Base-by-base conservation (phyloP, 2,888 invertebrate species). In the Lasioglossum morio region DNA sequence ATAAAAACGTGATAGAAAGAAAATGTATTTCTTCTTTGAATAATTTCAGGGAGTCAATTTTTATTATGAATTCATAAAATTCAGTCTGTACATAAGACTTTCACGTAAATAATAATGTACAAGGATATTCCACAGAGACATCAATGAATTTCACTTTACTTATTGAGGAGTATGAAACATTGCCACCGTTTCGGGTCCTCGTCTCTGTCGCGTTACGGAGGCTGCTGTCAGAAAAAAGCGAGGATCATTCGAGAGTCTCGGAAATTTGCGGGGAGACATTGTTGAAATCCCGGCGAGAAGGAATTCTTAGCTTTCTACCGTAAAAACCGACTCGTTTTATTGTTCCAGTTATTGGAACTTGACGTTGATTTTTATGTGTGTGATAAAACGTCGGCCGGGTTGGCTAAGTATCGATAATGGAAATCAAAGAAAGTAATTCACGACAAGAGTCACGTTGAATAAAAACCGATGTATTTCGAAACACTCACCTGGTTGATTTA, bases 271-370 rank as follows among this genome's bases (percentile, higher is more conserved):
- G 37, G 8, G 0, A 12, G n/a, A 70, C 12, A 69, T 37, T 34
- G 69, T 37, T 37, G 10, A 37, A 34, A 23, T 37, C 69, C 37
- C 34, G 30, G 10, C 69, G 69, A 37, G 8, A 23, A 69, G 37
- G 37, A 23, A 70, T 70, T 70, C 69, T 40, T 1, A 40, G 69
- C 69, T 70, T 70, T 70, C 69, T 70, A 70, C 69, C 14, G 69
- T n/a, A 37, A 70, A 70, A 40, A 70, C n/a, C 69, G n/a, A 1
- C 37, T 10, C 40, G 69, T 37, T 72, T 72, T 46, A 37, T 60
- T 43, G 72, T 60, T 34, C 46, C 46, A 23, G 72, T 72, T 78
- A 43, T 46, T 43, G 46, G 16, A 34, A 23, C 8, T n/a, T 4
- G 23, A 48, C 37, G 48, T 19, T 19, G 48, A 23, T 14, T 40